These are phyloP conservation scores for Ochropacha duplaris DNA, from an alignment of 2,888 invertebrate genomes.

Conservation along the genomic window DNA sequence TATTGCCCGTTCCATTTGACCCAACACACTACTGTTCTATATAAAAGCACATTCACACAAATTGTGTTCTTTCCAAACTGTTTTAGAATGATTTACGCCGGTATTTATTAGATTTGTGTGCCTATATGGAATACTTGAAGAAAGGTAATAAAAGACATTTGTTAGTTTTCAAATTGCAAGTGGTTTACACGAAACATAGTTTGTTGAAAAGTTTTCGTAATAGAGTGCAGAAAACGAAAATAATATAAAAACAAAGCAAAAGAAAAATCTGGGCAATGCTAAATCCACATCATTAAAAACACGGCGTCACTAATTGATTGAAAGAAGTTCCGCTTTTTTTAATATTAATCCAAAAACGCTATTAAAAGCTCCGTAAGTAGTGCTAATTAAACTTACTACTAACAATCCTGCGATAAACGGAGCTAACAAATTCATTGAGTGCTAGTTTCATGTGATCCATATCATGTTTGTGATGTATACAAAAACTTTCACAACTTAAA, in stretches of 20 bases:
- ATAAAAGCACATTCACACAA: slow-evolving; percentile 47
- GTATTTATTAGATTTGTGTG: slow-evolving; percentile 37
- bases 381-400: too few relatives aligned
- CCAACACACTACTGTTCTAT: slow-evolving; percentile 41
- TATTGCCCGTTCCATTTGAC: slow-evolving; percentile 58
- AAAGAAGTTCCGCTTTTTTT: too few relatives aligned
- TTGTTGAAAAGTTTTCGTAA: neutral
- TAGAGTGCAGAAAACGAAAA: neutral
- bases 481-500: too few relatives aligned
- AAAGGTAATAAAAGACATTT: slow-evolving; percentile 19
- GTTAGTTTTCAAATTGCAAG: slow-evolving; percentile 10
- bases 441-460: too few relatives aligned
- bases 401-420: too few relatives aligned
- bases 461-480: too few relatives aligned
- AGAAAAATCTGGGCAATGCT: neutral
- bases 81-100: slow-evolving; percentile 37
- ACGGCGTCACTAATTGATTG: too few relatives aligned
- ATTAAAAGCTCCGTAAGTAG: too few relatives aligned
- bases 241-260: neutral
- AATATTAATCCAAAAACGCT: too few relatives aligned
- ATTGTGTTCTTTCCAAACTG: slow-evolving; percentile 41
- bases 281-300: too few relatives aligned
- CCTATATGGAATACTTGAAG: slow-evolving; percentile 23
- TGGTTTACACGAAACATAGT: neutral
- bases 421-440: too few relatives aligned